Conservation (phyloP, 2,797 vertebrate species). For the Erpetoichthys calabaricus region DNA sequence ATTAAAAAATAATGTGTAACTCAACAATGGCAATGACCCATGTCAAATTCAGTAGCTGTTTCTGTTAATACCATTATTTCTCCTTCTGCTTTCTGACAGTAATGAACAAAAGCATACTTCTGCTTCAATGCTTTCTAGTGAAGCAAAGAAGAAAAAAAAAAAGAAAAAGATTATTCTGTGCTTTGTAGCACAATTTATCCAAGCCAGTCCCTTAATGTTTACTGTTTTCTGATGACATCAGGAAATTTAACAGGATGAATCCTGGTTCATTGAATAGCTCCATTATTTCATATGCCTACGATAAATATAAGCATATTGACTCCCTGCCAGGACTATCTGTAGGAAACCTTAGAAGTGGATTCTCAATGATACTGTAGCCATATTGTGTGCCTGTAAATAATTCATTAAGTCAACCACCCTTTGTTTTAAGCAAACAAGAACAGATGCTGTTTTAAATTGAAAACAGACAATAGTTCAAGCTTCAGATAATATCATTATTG, state of each 20-base stretch:
- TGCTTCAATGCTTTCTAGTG: too few relatives aligned
- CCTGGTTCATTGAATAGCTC: constrained; percentile 32
- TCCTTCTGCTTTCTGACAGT: too few relatives aligned
- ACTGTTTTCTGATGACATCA: constrained; percentile 15
- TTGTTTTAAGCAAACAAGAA: constrained; percentile 45
- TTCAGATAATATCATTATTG: constrained; percentile 31
- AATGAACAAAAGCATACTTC: too few relatives aligned
- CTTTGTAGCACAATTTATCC: too few relatives aligned
- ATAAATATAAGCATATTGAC: constrained; percentile 57
- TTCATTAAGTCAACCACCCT: constrained; percentile 57
- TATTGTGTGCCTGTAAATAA: constrained; percentile 55
- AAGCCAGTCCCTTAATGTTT: too few relatives aligned
- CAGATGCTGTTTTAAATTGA: constrained; percentile 50
- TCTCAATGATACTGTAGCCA: constrained; percentile 45
- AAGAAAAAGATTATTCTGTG: too few relatives aligned
- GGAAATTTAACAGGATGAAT: constrained; percentile 19
- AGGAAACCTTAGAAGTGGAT: constrained; percentile 46
- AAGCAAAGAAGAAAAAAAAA: too few relatives aligned
- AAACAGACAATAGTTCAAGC: constrained; percentile 32
- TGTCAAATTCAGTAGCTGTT: too few relatives aligned
- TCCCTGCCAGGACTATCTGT: constrained; percentile 52
- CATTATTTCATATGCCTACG: constrained; percentile 39
- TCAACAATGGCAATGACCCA: too few relatives aligned
- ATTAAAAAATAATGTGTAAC: too few relatives aligned
- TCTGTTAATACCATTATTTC: too few relatives aligned